Evolutionary conservation across 2,888 invertebrate genomes (phyloP).

Genomic region (Siphlonurus alternatus): DNA sequence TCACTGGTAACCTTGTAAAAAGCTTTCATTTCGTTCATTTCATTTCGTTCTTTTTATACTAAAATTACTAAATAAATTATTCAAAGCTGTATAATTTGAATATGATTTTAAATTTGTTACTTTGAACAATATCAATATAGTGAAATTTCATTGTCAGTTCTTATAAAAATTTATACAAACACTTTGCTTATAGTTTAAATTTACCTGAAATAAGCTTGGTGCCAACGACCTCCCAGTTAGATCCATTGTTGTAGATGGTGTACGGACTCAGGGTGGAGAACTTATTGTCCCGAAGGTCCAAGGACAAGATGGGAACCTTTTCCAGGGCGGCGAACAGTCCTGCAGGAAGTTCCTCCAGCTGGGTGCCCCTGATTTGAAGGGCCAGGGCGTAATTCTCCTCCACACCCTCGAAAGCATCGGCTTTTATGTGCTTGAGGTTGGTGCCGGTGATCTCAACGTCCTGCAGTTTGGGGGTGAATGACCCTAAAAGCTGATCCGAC

Average conservation of each 20-base stretch:
- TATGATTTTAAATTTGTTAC: too few relatives aligned
- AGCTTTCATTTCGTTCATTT: too few relatives aligned
- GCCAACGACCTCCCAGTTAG: constrained; percentile 74
- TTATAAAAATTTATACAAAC: too few relatives aligned
- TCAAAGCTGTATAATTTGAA: too few relatives aligned
- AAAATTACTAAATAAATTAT: too few relatives aligned
- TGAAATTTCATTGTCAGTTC: too few relatives aligned
- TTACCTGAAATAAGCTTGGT: constrained; percentile 69
- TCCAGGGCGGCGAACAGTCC: constrained; percentile 62
- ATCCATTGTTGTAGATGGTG: constrained; percentile 71
- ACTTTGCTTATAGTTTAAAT: too few relatives aligned
- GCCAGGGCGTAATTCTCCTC: constrained; percentile 57
- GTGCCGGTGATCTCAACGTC: constrained; percentile 64
- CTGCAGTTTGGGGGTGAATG: constrained; percentile 60
- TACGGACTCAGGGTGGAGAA: constrained; percentile 63
- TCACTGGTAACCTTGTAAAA: too few relatives aligned
- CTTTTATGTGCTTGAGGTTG: constrained; percentile 53
- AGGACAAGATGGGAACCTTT: constrained; percentile 58
- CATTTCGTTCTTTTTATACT: too few relatives aligned
- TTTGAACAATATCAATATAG: too few relatives aligned
- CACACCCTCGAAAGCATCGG: constrained; percentile 59
- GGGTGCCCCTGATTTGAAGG: constrained; percentile 59
- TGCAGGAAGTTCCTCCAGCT: constrained; percentile 59
- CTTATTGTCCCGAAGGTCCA: constrained; percentile 69
- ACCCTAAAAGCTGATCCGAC: constrained; percentile 56